These are phyloP conservation scores for Austrolebias charrua DNA, from an alignment of 2,797 vertebrate genomes.

Conservation along the genomic window DNA sequence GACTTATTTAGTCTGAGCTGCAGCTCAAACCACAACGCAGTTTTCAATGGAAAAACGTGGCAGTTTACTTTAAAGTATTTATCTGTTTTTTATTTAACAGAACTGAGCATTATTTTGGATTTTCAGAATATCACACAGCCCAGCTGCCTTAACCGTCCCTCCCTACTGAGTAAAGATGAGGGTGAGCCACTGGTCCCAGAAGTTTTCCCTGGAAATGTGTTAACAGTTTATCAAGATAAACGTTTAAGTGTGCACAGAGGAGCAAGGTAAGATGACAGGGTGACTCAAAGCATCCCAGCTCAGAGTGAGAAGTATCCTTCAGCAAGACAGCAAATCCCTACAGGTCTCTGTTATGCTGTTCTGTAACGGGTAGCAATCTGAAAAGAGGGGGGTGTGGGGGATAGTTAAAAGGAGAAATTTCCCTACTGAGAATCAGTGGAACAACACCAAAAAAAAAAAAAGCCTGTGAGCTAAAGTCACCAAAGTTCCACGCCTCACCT, in stretches of 20 bases:
- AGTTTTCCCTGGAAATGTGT: constrained; percentile 33
- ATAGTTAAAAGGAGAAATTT: constrained; percentile 35
- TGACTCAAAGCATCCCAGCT: constrained; percentile 44
- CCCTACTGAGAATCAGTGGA: constrained; percentile 45
- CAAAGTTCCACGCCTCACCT: constrained; percentile 65
- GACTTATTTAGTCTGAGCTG: neutral
- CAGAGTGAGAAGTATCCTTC: constrained; percentile 56
- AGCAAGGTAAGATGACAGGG: constrained; percentile 19
- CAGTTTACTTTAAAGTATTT: neutral
- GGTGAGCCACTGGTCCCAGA: constrained; percentile 18
- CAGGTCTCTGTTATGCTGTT: constrained; percentile 44
- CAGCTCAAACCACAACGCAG: neutral
- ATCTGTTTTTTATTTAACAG: no score
- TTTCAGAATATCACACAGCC: neutral
- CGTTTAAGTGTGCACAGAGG: constrained; percentile 21
- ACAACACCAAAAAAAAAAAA: constrained; percentile 41
- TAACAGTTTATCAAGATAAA: constrained; percentile 47
- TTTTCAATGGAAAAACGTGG: neutral
- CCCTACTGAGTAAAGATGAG: constrained; percentile 6
- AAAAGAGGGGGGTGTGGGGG: constrained; percentile 1
- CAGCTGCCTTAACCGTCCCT: neutral
- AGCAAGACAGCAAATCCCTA: constrained; percentile 48
- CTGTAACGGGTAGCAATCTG: constrained; percentile 25
- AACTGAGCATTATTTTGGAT: neutral
- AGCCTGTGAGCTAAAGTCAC: constrained; percentile 61